Percentiles rank a stretch among this genome's conserved stretches.
These are phyloP conservation scores for Drosophila phalerata DNA, from an alignment of 2,888 invertebrate genomes.

Conservation along the genomic window DNA sequence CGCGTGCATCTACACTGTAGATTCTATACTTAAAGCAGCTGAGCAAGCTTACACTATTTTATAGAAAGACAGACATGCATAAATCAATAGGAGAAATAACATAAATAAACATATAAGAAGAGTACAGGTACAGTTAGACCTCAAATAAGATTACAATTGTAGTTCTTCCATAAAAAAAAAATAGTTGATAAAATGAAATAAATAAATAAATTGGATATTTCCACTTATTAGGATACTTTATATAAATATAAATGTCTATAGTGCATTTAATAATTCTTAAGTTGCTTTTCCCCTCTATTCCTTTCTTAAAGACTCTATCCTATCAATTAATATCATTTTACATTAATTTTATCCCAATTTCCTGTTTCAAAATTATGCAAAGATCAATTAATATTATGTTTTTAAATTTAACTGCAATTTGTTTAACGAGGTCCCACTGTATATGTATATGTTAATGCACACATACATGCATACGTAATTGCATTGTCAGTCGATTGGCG, in stretches of 20 bases:
- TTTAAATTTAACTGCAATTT: neutral
- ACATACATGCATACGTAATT: slow-evolving; percentile 30
- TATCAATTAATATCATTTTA: too few relatives aligned
- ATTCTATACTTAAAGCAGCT: slow-evolving; percentile 34
- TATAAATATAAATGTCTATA: too few relatives aligned
- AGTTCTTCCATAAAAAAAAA: too few relatives aligned
- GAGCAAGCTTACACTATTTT: slow-evolving; percentile 15
- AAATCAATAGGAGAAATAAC: slow-evolving; percentile 8
- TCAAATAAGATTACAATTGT: neutral
- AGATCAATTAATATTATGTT: neutral
- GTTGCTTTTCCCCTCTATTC: too few relatives aligned
- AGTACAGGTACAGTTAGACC: slow-evolving; percentile 19
- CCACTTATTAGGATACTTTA: too few relatives aligned
- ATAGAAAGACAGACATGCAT: slow-evolving; percentile 11
- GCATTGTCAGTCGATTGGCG: slow-evolving; percentile 46
- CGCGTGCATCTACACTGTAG: slow-evolving; percentile 31
- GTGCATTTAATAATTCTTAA: too few relatives aligned
- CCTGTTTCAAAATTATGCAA: neutral
- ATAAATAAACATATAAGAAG: neutral
- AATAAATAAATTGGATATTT: too few relatives aligned
- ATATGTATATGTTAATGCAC: slow-evolving; percentile 16
- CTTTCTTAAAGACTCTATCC: too few relatives aligned
- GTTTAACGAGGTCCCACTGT: slow-evolving; percentile 19
- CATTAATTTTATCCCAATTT: too few relatives aligned
- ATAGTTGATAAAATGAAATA: too few relatives aligned